Evolutionary conservation across 2,888 invertebrate genomes (phyloP).

Genomic region (Listrodromus nycthemerus): DNA sequence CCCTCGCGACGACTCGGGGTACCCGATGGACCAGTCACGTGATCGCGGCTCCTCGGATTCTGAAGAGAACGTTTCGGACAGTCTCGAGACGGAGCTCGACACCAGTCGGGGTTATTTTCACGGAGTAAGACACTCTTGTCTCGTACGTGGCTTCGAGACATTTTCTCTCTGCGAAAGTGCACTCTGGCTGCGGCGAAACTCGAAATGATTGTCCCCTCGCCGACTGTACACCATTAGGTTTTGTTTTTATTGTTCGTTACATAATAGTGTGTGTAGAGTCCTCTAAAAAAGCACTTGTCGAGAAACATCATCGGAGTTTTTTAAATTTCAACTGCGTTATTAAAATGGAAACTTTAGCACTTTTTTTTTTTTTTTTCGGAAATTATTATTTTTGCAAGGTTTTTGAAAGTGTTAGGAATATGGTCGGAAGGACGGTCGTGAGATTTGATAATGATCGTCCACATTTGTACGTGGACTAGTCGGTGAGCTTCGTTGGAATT

Average conservation of each 20-base stretch:
- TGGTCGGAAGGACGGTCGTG: neutral
- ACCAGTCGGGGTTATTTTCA: constrained; percentile 13
- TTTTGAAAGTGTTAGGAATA: neutral
- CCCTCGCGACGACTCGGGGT: too few species aligned
- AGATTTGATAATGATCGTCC: neutral
- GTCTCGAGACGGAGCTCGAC: constrained; percentile 26
- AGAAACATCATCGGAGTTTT: too few species aligned
- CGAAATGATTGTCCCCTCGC: neutral
- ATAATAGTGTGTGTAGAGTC: neutral
- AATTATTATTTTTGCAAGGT: too few species aligned
- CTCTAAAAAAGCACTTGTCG: neutral
- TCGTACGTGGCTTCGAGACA: constrained; percentile 36
- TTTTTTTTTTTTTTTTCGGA: too few species aligned
- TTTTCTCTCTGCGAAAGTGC: constrained; percentile 20
- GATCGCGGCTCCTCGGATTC: neutral
- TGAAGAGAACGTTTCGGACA: constrained; percentile 20
- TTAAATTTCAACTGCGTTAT: too few species aligned
- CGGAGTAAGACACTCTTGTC: constrained; percentile 26
- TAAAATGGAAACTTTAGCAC: too few species aligned
- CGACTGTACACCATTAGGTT: constrained; percentile 10
- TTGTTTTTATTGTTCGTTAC: neutral
- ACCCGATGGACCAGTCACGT: constrained; percentile 28
- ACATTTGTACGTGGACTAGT: neutral
- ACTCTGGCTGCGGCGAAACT: neutral
- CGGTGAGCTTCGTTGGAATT: too few species aligned